Base-by-base conservation (phyloP, 2,113 vertebrate genomes). In the Heterochromis multidens region DNA sequence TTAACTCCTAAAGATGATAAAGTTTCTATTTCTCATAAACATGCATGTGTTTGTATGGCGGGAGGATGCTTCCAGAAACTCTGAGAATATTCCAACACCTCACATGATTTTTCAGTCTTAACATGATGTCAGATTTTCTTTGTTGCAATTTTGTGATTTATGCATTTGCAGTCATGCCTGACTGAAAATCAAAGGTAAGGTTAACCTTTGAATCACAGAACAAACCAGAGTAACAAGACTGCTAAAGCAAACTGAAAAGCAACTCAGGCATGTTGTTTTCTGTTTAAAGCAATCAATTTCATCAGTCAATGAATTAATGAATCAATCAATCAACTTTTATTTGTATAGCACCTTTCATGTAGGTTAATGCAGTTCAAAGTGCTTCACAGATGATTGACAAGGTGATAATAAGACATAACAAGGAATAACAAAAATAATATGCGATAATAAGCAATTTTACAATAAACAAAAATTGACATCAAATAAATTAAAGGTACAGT, bases 61-160 rank as follows among this genome's bases (percentile, higher is more conserved):
- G 16, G 52, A 25, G 17, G 49, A 25, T 4, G 7, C 59, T 31
- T 17, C 19, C 35, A 58, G n/a, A 67, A 65, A 27, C 65, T 56
- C n/a, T 23, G 11, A 5, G 67, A 62, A 83, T 52, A 6, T 27
- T 25, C n/a, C 16, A 12, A 65, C 21, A 74, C 9, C 6, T 62
- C 79, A 88, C 31, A n/a, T 58, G 33, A 72, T 25, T 43, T 31
- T 23, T 33, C 25, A 43, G 52, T 60, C 70, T 43, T 86, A n/a
- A 82, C 58, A 21, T 29, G 12, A 43, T 31, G 29, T 82, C 84
- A 60, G 29, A n/a, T 9, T 37, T 16, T 29, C 52, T 46, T 40
- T 25, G 7, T 11, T 43, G 29, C 8, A 4, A 52, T 60, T 78
- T 4, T 10, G 4, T 60, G 52, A 77, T 63, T 40, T 57, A 4